These are phyloP conservation scores for Hemicrepidius hirtus DNA, from an alignment of 2,888 invertebrate genomes.

Conservation along the genomic window DNA sequence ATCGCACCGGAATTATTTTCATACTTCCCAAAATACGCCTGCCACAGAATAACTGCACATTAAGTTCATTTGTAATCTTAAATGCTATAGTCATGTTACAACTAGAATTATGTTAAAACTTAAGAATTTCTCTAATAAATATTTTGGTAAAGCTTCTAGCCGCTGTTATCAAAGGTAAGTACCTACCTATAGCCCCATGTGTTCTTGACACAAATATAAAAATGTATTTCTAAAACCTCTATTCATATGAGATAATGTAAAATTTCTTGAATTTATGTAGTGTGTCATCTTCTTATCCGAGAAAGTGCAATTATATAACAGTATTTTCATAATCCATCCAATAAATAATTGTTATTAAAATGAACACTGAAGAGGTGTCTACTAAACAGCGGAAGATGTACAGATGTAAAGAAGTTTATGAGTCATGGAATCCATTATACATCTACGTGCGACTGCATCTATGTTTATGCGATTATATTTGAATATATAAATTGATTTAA, in stretches of 20 bases:
- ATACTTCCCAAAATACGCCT: slow-evolving; percentile 58
- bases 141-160: no score
- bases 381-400: slow-evolving; percentile 42
- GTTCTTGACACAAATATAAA: no score
- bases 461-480: slow-evolving; percentile 66
- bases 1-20: slow-evolving; percentile 59
- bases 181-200: no score
- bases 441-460: slow-evolving; percentile 49
- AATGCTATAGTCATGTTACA: neutral
- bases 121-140: neutral
- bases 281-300: slow-evolving; percentile 21
- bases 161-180: neutral
- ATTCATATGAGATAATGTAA: no score
- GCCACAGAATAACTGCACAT: neutral
- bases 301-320: slow-evolving; percentile 47
- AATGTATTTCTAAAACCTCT: no score
- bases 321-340: slow-evolving; percentile 30
- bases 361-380: slow-evolving; percentile 45
- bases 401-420: slow-evolving; percentile 43
- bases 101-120: neutral
- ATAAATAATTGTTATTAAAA: slow-evolving; percentile 47
- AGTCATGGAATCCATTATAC: slow-evolving; percentile 46
- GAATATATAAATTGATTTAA: slow-evolving; percentile 67
- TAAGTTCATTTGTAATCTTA: neutral
- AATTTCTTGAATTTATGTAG: slow-evolving; percentile 22